Conservation (phyloP, 2,797 vertebrate genomes). For the Amphiprion clarkii region DNA sequence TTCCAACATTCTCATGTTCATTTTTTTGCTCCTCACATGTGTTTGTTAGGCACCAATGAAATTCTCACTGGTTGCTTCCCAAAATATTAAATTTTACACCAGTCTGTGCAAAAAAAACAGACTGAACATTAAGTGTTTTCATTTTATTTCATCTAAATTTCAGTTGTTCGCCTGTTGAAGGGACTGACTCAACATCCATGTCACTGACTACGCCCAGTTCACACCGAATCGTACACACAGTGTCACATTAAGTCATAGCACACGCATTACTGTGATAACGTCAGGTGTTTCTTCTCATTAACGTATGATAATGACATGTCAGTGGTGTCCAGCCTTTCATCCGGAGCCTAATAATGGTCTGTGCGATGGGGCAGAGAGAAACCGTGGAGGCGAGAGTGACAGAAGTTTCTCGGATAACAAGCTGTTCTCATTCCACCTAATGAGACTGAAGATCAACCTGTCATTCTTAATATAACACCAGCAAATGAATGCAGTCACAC, state of each 20-base stretch:
- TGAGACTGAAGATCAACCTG: slow-evolving; percentile 35
- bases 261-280: slow-evolving; percentile 50
- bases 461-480: slow-evolving; percentile 18
- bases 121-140: neutral
- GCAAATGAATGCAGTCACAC: neutral
- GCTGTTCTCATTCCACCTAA: slow-evolving; percentile 46
- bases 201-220: neutral
- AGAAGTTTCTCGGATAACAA: slow-evolving; percentile 26
- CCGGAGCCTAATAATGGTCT: slow-evolving; percentile 53
- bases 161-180: neutral
- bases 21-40: neutral
- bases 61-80: slow-evolving; percentile 12
- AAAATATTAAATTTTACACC: neutral
- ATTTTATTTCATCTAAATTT: neutral
- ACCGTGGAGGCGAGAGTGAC: slow-evolving; percentile 33
- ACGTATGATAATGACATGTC: slow-evolving; percentile 54
- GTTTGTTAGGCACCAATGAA: slow-evolving; percentile 5
- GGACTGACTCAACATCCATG: neutral
- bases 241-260: slow-evolving; percentile 9
- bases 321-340: slow-evolving; percentile 63
- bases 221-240: neutral
- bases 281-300: slow-evolving; percentile 62
- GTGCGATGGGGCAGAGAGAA: slow-evolving; percentile 8
- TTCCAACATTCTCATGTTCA: neutral
- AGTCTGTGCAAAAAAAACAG: neutral